These are phyloP conservation scores for Numida meleagris DNA, from an alignment of 2,113 vertebrate genomes.

Conservation along the genomic window DNA sequence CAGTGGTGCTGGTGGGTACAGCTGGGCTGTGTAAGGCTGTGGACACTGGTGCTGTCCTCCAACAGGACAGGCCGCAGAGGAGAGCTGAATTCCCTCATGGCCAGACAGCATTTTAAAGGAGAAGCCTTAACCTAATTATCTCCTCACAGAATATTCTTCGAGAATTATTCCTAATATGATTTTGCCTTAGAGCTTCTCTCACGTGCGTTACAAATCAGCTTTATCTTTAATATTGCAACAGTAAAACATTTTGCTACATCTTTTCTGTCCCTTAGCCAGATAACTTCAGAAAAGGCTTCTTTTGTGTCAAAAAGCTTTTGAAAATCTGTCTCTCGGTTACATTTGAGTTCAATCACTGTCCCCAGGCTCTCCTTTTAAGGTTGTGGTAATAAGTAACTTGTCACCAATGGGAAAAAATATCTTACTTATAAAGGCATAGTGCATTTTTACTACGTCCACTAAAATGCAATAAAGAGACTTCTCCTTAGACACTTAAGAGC, in stretches of 20 bases:
- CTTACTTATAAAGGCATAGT: background rate
- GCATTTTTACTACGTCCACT: background rate
- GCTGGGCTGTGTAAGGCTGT: background rate
- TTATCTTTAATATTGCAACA: constrained; percentile 15
- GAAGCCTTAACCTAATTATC: background rate
- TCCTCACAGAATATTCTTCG: background rate
- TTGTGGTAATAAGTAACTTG: background rate
- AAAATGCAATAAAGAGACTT: background rate
- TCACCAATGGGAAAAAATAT: background rate
- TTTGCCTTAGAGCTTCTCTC: constrained; percentile 16
- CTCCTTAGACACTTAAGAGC: background rate
- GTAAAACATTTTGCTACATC: background rate
- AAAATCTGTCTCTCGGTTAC: background rate
- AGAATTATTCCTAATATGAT: background rate
- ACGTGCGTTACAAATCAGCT: background rate
- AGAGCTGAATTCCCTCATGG: background rate
- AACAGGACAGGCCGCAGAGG: background rate
- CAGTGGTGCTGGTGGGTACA: fast-evolving
- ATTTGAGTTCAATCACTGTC: background rate
- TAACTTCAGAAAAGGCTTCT: background rate
- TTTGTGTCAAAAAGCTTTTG: background rate
- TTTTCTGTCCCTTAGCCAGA: background rate
- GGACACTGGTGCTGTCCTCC: background rate
- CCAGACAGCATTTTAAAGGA: background rate
- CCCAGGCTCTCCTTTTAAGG: background rate